Conservation (phyloP, 2,888 invertebrate genomes). For the Pachymerium ferrugineum region DNA sequence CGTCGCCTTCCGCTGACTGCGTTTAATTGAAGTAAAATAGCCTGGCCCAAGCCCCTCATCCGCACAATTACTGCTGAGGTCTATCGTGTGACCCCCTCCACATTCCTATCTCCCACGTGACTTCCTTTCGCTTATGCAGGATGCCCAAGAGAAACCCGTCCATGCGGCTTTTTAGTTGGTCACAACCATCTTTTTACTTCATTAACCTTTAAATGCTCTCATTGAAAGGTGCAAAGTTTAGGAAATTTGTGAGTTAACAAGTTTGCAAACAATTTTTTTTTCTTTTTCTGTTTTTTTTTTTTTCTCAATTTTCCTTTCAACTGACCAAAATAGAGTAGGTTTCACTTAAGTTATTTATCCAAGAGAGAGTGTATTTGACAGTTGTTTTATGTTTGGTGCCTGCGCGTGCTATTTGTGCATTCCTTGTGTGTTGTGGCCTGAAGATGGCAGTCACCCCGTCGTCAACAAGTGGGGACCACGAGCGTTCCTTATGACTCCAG, state of each 20-base stretch:
- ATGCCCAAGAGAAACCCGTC: conserved; percentile 5
- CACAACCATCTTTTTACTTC: neutral
- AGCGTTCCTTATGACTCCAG: conserved; percentile 12
- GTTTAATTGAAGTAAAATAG: conserved; percentile 27
- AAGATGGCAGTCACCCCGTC: conserved; percentile 3
- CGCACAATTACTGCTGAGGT: conserved; percentile 24
- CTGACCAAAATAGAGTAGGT: too few relatives aligned
- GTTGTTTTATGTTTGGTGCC: neutral
- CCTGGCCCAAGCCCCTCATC: conserved; percentile 24
- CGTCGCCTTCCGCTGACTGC: conserved; percentile 27
- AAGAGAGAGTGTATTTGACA: neutral
- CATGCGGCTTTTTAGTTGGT: neutral
- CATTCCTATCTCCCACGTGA: conserved; percentile 18
- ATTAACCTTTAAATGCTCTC: neutral
- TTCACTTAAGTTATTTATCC: neutral
- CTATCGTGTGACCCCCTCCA: conserved; percentile 19
- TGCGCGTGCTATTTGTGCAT: neutral
- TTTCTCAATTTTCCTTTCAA: too few relatives aligned
- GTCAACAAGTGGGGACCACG: conserved; percentile 17
- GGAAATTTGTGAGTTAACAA: neutral
- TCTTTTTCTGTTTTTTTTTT: neutral
- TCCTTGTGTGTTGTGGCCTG: neutral
- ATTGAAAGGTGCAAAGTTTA: neutral
- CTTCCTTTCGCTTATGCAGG: conserved; percentile 11
- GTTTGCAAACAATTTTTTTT: neutral